Evolutionary conservation across 2,113 vertebrate species (phyloP), one percentile per base, ranked within the genome.

Genomic region (Pangasianodon gigas): DNA sequence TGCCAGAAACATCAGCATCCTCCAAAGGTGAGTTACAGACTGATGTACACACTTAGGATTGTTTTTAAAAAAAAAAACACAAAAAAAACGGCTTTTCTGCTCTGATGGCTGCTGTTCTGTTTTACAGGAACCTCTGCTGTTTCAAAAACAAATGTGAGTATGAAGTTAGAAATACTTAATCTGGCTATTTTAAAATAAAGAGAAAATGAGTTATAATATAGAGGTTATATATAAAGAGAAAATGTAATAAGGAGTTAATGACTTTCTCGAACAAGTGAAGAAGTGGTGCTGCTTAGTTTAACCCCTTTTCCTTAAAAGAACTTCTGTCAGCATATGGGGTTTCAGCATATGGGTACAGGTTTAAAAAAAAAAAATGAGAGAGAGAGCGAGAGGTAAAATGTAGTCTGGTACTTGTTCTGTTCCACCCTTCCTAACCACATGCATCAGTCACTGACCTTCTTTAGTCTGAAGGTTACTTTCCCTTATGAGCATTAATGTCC

Each of bases 21-120:
- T 90, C 95, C 16, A 88, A 96, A 96, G 96, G 96, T 97, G 94
- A 94, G 95, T 83, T 24, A 6, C 19, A 29, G 46, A 24, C n/a
- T 46, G n/a, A 26, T 58, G 2, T 24, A 56, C 58, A 85, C 14
- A 11, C 8, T 32, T 32, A 52, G 2, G 0, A 14, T 10, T 32
- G 3, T 37, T 37, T 37, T 14, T 54, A 41, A 46, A 2, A 7
- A 10, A 7, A 24, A 2, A n/a, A n/a, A n/a, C n/a, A n/a, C n/a
- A n/a, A n/a, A 6, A 1, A 54, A 9, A 24, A 9, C 41, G 29
- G 4, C 29, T 67, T n/a, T 37, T 21, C 2, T 10, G 44, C 32
- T 88, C n/a, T 74, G 18, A 85, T 84, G 54, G 29, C 37, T 41
- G 24, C 16, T 58, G 19, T 67, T 87, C 71, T 87, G 21, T 88